phyloP scores from a whole-genome alignment of 1,140 invertebrate genomes.

The Lysiphlebus fabarum region DNA sequence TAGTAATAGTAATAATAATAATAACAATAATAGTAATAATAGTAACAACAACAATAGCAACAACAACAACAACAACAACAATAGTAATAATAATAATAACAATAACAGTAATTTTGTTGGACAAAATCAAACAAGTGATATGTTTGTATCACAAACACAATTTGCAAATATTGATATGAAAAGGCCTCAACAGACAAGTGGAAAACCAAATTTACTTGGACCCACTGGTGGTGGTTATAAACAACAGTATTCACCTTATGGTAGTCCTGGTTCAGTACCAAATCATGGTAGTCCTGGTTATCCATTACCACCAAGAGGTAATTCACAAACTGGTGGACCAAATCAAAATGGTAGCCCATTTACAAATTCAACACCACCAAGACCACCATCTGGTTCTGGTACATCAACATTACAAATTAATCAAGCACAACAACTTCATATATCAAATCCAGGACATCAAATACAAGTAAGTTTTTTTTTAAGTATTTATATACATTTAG shows the following conservation, averaged over 20 bases:
- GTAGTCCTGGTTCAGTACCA: conserved; percentile 60
- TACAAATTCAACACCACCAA: conserved; percentile 60
- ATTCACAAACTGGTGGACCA: conserved; percentile 41
- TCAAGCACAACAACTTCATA: conserved; percentile 81
- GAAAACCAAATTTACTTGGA: conserved; percentile 48
- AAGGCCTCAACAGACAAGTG: conserved; percentile 45
- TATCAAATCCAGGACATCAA: conserved; percentile 73
- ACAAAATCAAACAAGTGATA: conserved; percentile 43
- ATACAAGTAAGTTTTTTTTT: conserved; percentile 67
- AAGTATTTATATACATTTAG: too few relatives aligned
- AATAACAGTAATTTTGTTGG: conserved; percentile 49
- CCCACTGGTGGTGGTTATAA: conserved; percentile 52
- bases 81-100: conserved; percentile 14
- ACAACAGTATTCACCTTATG: conserved; percentile 67
- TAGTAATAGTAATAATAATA: conserved; percentile 48
- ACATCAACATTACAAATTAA: conserved; percentile 72
- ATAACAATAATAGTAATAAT: conserved; percentile 38
- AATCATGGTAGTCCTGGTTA: conserved; percentile 65
- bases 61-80: conserved; percentile 46
- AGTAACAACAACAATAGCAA: conserved; percentile 31
- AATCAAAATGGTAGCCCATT: conserved; percentile 54
- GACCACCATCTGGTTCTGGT: conserved; percentile 62
- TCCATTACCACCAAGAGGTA: conserved; percentile 54
- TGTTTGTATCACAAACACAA: conserved; percentile 43
- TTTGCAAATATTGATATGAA: conserved; percentile 53